phyloP scores from a whole-genome alignment of 2,797 vertebrate species.

The Tarsius wallacei region DNA sequence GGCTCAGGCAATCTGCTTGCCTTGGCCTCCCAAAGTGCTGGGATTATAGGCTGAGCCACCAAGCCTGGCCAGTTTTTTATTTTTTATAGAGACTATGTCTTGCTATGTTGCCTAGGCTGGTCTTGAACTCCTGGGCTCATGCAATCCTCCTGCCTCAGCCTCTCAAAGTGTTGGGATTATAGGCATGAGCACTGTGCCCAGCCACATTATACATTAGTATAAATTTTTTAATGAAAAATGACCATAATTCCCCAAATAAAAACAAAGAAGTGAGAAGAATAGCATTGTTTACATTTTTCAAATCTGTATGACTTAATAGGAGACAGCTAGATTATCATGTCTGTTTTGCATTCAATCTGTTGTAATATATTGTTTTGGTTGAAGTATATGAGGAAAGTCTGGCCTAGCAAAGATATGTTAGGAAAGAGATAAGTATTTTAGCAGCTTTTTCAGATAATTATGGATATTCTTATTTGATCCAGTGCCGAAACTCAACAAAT shows the following conservation, averaged over 20 bases:
- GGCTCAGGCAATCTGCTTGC: no score
- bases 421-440: not conserved
- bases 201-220: not conserved
- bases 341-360: not conserved
- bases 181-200: no score
- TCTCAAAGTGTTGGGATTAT: no score
- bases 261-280: not conserved
- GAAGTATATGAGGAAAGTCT: not conserved
- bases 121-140: no score
- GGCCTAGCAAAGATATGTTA: not conserved
- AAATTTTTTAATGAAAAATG: conserved; percentile 25
- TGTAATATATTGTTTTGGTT: not conserved
- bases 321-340: not conserved
- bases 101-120: no score
- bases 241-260: not conserved
- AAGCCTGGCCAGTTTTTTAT: no score
- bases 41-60: no score
- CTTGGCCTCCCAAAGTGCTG: no score
- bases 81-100: no score
- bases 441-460: not conserved
- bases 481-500: not conserved
- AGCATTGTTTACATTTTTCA: not conserved
- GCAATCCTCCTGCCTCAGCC: no score
- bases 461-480: not conserved
- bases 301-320: not conserved